Percentiles rank a stretch among this genome's conserved stretches.
These are phyloP conservation scores for Rhea americana DNA, from an alignment of 2,113 vertebrate species.

Conservation along the genomic window DNA sequence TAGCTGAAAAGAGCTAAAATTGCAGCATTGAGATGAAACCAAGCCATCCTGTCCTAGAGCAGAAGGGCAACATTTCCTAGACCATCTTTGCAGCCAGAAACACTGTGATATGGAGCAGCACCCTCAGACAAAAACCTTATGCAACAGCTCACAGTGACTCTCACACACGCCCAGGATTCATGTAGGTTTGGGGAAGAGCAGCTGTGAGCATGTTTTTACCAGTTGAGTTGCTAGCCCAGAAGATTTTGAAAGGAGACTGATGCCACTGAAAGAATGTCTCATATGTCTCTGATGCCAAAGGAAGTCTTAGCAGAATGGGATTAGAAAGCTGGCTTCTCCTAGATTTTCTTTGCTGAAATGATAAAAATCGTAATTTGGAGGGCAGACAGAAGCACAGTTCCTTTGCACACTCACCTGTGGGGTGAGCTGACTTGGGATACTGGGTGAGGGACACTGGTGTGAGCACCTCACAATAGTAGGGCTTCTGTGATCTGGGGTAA, in stretches of 20 bases:
- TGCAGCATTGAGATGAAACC: neutral
- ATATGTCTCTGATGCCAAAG: neutral
- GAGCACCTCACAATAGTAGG: too few species aligned
- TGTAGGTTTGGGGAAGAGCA: neutral
- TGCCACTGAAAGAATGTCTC: neutral
- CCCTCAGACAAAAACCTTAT: neutral
- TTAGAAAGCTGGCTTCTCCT: neutral
- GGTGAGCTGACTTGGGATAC: too few species aligned
- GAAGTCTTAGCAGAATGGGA: neutral
- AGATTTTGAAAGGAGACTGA: neutral
- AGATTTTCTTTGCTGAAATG: neutral
- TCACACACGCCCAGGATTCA: fast-evolving
- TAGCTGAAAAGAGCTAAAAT: neutral
- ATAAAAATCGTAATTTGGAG: neutral
- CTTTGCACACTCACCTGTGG: too few species aligned
- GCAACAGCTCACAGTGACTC: fast-evolving
- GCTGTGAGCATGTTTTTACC: neutral
- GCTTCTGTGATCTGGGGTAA: too few species aligned
- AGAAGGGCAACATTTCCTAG: neutral
- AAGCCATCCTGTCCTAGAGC: neutral
- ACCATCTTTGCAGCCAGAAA: neutral
- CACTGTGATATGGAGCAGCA: fast-evolving
- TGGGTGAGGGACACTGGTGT: too few species aligned
- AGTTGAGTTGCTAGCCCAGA: neutral
- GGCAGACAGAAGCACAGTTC: neutral